Base-by-base conservation (phyloP, 1,140 invertebrate genomes). In the Hyles euphorbiae region DNA sequence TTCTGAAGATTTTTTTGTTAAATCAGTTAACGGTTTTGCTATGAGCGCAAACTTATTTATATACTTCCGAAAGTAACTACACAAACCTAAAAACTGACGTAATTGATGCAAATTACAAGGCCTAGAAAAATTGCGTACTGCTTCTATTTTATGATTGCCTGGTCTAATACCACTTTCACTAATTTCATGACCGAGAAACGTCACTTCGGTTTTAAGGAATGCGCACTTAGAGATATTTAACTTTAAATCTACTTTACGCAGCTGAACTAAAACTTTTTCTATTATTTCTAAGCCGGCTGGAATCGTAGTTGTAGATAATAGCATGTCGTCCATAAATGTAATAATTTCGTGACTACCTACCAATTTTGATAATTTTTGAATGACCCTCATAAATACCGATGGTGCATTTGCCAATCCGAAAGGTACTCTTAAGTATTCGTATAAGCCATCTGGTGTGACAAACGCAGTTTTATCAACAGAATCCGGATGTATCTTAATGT, bases 1-100 rank as follows among this genome's bases (percentile, higher is more conserved):
- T 3, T 34, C 2, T 0, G 43, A 12, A 12, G 73, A 63, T 63
- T 84, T 78, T 50, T 76, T 74, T 3, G 71, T 72, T 33, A 87
- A 60, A 8, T 74, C 60, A 0, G 76, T 74, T 11, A 89, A 49
- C 3, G 77, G 78, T 22, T 60, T 56, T 2, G 78, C 68, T n/a
- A 75, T 73, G 43, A 63, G 8, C 9, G 83, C 74, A 65, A 84
- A 83, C 22, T 72, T 66, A 5, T 62, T 8, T 5, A 85, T 67
- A 63, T 76, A 88, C 9, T 68, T 59, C 3, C 76, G 56, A 62
- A 83, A 83, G 50, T 67, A 84, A 55, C 74, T 69, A 44, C 66
- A 63, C 22, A 78, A 12, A 10, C 63, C 63, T 6, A 61, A 55
- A 48, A 61, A 61, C n/a, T 61, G 63, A 8, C 63, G 47, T 33